phyloP scores from a whole-genome alignment of 2,888 invertebrate genomes.

The Pandemis corylana region DNA sequence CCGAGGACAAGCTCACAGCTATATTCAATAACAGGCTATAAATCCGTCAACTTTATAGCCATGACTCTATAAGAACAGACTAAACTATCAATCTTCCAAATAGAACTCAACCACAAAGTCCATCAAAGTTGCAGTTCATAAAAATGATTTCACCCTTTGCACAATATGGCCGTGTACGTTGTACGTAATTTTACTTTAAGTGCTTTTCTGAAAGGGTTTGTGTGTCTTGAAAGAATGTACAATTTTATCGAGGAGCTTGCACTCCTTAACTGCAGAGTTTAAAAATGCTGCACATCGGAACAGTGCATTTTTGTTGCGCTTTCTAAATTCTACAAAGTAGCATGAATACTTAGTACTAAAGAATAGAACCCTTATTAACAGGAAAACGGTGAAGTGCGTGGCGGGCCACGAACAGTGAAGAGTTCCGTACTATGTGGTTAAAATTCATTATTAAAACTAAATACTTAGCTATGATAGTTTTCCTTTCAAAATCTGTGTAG shows the following conservation, averaged over 20 bases:
- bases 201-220: neutral
- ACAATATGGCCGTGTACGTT: neutral
- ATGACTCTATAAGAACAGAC: neutral
- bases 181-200: neutral
- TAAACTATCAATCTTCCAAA: neutral
- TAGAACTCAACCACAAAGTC: neutral
- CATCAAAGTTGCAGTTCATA: neutral
- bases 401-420: too few relatives aligned
- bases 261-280: neutral
- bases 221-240: neutral
- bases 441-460: too few relatives aligned
- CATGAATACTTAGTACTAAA: neutral
- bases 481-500: too few relatives aligned
- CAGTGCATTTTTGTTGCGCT: neutral
- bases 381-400: too few relatives aligned
- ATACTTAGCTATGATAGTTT: too few relatives aligned
- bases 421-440: too few relatives aligned
- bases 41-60: neutral
- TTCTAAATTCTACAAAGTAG: neutral
- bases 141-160: neutral
- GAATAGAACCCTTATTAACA: neutral
- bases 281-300: neutral
- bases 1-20: constrained; percentile 1
- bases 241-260: neutral
- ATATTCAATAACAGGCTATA: neutral